phyloP scores from a whole-genome alignment of 2,797 vertebrate species.

The Gymnoscopelus microlampas region DNA sequence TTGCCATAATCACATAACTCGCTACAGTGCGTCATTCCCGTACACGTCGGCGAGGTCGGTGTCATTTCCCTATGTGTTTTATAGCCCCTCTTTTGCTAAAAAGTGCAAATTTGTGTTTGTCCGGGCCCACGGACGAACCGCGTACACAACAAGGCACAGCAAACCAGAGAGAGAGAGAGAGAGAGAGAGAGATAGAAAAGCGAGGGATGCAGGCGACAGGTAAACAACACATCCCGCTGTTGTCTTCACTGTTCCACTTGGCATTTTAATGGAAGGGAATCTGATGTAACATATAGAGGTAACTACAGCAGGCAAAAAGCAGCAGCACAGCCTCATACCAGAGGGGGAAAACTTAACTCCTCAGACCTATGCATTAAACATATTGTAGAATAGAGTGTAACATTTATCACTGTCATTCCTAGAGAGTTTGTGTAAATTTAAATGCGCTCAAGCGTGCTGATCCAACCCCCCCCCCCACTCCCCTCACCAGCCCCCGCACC shows the following conservation, averaged over 20 bases:
- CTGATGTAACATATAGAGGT: slow-evolving; percentile 86
- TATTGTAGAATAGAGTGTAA: slow-evolving; percentile 99
- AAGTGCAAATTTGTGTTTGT: too few relatives aligned
- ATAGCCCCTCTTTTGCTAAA: too few relatives aligned
- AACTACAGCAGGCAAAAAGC: slow-evolving; percentile 67
- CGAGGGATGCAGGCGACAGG: slow-evolving; percentile 80
- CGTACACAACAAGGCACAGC: too few relatives aligned
- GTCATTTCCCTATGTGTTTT: too few relatives aligned
- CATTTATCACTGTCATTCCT: slow-evolving; percentile 99
- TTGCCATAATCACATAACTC: too few relatives aligned
- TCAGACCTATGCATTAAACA: slow-evolving; percentile 99
- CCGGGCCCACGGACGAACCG: too few relatives aligned
- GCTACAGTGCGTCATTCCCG: too few relatives aligned
- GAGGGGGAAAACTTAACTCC: slow-evolving; percentile 87
- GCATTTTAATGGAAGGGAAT: slow-evolving; percentile 90
- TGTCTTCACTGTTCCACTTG: slow-evolving; percentile 88
- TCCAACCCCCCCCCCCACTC: slow-evolving; percentile 45
- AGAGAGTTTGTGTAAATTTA: slow-evolving; percentile 99
- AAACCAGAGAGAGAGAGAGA: too few relatives aligned
- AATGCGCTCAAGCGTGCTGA: slow-evolving; percentile 99
- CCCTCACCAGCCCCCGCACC: not conserved
- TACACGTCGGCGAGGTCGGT: too few relatives aligned
- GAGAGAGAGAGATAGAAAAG: slow-evolving; percentile 20
- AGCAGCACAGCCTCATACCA: slow-evolving; percentile 76
- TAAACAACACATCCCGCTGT: slow-evolving; percentile 86